phyloP scores from a whole-genome alignment of 2,888 invertebrate genomes.

The Drosophila incognita region DNA sequence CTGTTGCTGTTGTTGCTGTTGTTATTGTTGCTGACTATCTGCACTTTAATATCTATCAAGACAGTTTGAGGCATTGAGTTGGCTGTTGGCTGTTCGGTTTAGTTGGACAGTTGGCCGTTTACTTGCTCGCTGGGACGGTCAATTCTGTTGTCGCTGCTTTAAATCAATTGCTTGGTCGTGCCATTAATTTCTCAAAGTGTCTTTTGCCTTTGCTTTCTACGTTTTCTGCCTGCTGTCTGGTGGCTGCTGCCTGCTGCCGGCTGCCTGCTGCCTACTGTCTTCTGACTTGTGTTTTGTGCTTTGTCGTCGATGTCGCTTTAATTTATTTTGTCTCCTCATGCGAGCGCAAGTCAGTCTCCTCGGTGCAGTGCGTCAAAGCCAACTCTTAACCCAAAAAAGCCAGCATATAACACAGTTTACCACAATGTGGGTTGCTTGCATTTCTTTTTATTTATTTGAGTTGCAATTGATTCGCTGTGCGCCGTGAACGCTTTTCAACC shows the following conservation, averaged over 20 bases:
- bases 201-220: constrained; percentile 48
- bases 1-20: not conserved
- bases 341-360: constrained; percentile 42
- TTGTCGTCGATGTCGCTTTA: constrained; percentile 60
- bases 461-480: constrained; percentile 55
- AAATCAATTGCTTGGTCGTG: constrained; percentile 65
- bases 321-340: constrained; percentile 73
- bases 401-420: constrained; percentile 15
- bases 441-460: constrained; percentile 73
- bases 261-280: constrained; percentile 6
- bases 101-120: constrained; percentile 27
- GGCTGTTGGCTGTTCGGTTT: constrained; percentile 7
- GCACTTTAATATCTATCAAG: constrained; percentile 56
- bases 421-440: constrained; percentile 62
- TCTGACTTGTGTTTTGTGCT: constrained; percentile 26
- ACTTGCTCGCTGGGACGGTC: constrained; percentile 12
- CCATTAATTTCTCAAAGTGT: constrained; percentile 61
- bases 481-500: constrained; percentile 18
- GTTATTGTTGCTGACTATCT: constrained; percentile 40
- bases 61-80: constrained; percentile 21
- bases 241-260: constrained; percentile 1
- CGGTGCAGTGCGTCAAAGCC: constrained; percentile 38
- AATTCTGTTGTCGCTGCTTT: constrained; percentile 56
- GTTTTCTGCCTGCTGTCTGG: constrained; percentile 7
- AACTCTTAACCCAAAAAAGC: constrained; percentile 23